Evolutionary conservation across 2,888 invertebrate species (phyloP).

Genomic region (Drosophila flavopinicola): DNA sequence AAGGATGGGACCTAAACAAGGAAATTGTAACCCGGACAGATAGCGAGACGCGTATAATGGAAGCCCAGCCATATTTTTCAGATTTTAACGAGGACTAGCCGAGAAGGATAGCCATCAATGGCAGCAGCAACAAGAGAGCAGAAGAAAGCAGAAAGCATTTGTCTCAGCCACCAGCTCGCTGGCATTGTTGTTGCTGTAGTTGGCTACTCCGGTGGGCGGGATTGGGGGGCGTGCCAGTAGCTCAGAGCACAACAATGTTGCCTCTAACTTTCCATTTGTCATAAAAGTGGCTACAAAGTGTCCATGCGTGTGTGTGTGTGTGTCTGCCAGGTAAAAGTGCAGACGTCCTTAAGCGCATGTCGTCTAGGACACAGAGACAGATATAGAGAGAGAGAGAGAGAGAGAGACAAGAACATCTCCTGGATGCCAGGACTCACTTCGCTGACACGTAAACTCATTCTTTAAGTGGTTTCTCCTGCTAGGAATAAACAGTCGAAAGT

Average conservation of each 20-base stretch:
- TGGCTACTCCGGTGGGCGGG: slow-evolving; percentile 22
- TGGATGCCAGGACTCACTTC: not conserved
- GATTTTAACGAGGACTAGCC: slow-evolving; percentile 64
- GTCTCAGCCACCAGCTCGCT: slow-evolving; percentile 46
- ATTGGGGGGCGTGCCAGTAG: slow-evolving; percentile 58
- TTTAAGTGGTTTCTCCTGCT: not conserved
- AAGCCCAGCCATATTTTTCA: slow-evolving; percentile 71
- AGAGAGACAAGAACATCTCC: too few species aligned
- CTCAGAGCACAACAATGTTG: slow-evolving; percentile 56
- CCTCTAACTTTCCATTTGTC: slow-evolving; percentile 59
- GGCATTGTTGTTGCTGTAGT: slow-evolving; percentile 8
- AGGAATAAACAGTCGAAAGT: too few species aligned
- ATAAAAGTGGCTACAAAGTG: slow-evolving; percentile 78
- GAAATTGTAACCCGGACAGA: slow-evolving; percentile 75
- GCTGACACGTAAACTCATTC: slow-evolving; percentile 1
- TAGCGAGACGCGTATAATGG: slow-evolving; percentile 62
- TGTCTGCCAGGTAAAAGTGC: slow-evolving; percentile 47
- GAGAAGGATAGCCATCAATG: slow-evolving; percentile 45
- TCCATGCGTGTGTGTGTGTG: too few species aligned
- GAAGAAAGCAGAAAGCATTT: slow-evolving; percentile 44
- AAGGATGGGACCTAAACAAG: slow-evolving; percentile 39
- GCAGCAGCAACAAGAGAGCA: not conserved
- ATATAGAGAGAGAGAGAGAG: too few species aligned
- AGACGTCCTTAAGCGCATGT: slow-evolving; percentile 30
- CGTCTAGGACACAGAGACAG: slow-evolving; percentile 7